phyloP scores from a whole-genome alignment of 2,797 vertebrate species.

The Denticeps clupeoides region DNA sequence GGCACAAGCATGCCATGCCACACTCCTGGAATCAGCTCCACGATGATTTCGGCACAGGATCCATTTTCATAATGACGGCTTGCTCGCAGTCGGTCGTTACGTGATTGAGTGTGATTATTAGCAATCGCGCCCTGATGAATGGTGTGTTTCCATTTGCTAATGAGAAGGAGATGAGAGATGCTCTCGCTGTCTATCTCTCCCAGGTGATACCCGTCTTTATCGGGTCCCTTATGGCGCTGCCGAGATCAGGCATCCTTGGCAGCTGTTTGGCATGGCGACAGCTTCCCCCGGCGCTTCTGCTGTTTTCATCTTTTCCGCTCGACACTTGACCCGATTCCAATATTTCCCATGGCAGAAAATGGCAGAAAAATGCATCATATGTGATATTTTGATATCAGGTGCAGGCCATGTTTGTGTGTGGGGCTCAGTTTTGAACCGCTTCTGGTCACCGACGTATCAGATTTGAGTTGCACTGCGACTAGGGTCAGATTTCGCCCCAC shows the following conservation, averaged over 20 bases:
- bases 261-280: conserved; percentile 8
- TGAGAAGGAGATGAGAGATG: conserved; percentile 46
- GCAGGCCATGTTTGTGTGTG: no score
- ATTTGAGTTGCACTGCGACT: no score
- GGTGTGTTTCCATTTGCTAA: conserved; percentile 57
- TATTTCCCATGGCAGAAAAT: no score
- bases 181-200: conserved; percentile 22
- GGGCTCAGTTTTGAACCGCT: no score
- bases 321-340: no score
- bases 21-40: neutral
- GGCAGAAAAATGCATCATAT: no score
- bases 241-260: conserved; percentile 6
- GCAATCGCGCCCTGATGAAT: conserved; percentile 45
- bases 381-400: no score
- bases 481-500: no score
- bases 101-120: conserved; percentile 58
- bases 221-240: conserved; percentile 18
- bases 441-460: no score
- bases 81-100: conserved; percentile 35
- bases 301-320: neutral
- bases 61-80: conserved; percentile 37
- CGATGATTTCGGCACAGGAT: conserved; percentile 35
- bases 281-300: neutral
- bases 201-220: conserved; percentile 30
- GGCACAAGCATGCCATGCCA: neutral